Evolutionary conservation across 2,797 vertebrate genomes (phyloP).

Genomic region (Gallinago stenura): DNA sequence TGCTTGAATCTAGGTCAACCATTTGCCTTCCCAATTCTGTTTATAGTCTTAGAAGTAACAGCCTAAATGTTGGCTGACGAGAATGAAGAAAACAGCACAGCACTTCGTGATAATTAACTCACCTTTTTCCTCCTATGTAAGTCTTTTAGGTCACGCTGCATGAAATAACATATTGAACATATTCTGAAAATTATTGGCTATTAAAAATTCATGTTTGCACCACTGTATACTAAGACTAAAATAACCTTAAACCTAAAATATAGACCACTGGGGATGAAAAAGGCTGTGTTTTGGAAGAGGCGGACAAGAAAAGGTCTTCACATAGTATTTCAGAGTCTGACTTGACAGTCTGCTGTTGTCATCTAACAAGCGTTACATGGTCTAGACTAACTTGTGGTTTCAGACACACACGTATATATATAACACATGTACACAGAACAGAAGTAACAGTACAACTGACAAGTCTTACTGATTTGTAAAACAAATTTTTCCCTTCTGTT

Average conservation of each 20-base stretch:
- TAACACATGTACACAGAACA: neutral
- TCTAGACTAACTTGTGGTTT: neutral
- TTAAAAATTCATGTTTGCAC: neutral
- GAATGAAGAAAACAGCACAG: neutral
- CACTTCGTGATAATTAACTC: neutral
- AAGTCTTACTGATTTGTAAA: neutral
- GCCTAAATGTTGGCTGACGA: neutral
- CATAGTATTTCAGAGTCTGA: neutral
- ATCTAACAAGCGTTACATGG: neutral
- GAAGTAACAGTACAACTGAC: neutral
- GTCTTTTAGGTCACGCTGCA: neutral
- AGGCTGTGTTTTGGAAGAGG: neutral
- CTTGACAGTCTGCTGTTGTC: neutral
- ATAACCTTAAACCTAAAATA: neutral
- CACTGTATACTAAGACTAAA: neutral
- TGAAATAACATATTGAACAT: neutral
- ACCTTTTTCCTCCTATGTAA: neutral
- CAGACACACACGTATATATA: neutral
- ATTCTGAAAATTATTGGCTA: neutral
- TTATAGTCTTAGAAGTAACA: neutral
- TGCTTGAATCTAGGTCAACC: constrained; percentile 9
- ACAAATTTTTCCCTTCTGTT: neutral
- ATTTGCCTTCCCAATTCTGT: neutral
- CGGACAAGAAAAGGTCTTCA: neutral
- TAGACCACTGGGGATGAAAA: neutral